Percentiles rank a stretch among this genome's conserved stretches.
These are phyloP conservation scores for Ptychodera flava DNA, from an alignment of 35 echinoderm and acorn worm species.

Conservation along the genomic window DNA sequence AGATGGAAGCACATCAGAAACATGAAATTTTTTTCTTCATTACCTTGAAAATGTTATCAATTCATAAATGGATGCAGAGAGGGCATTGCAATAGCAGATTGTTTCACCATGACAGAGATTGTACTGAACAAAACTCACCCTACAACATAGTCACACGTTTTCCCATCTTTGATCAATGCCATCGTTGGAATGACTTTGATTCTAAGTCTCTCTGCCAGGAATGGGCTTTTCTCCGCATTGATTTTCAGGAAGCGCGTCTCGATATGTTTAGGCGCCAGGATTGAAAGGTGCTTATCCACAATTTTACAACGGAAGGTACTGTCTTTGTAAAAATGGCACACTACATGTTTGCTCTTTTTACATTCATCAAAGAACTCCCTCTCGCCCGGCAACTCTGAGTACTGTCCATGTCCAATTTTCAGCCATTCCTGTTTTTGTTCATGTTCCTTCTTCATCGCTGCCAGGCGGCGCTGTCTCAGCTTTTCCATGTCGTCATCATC, in stretches of 20 bases:
- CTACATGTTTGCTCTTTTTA: slow-evolving; percentile 85
- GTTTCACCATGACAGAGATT: no score
- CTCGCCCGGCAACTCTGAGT: slow-evolving; percentile 82
- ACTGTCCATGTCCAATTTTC: slow-evolving; percentile 52
- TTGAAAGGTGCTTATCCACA: slow-evolving; percentile 74
- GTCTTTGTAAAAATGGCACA: slow-evolving; percentile 87
- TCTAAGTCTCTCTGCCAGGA: slow-evolving; percentile 71
- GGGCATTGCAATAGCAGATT: no score
- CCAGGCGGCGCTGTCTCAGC: slow-evolving; percentile 56
- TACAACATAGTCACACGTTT: slow-evolving; percentile 91
- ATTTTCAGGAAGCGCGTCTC: slow-evolving; percentile 96
- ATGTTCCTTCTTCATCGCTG: slow-evolving; percentile 58
- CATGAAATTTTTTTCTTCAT: no score
- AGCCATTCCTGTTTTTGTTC: slow-evolving; percentile 73
- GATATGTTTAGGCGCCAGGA: slow-evolving; percentile 74
- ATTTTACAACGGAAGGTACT: slow-evolving; percentile 90
- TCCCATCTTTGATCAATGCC: slow-evolving; percentile 73
- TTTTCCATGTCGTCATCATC: slow-evolving; percentile 87
- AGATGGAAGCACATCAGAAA: no score
- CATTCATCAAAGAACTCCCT: slow-evolving; percentile 93
- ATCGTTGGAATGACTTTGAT: slow-evolving; percentile 82
- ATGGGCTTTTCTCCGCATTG: slow-evolving; percentile 88
- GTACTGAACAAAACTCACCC: slow-evolving; percentile 78
- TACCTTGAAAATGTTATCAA: no score
- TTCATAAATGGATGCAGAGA: no score